Base-by-base conservation (phyloP, 2,113 vertebrate genomes). In the Catharus bicknelli region DNA sequence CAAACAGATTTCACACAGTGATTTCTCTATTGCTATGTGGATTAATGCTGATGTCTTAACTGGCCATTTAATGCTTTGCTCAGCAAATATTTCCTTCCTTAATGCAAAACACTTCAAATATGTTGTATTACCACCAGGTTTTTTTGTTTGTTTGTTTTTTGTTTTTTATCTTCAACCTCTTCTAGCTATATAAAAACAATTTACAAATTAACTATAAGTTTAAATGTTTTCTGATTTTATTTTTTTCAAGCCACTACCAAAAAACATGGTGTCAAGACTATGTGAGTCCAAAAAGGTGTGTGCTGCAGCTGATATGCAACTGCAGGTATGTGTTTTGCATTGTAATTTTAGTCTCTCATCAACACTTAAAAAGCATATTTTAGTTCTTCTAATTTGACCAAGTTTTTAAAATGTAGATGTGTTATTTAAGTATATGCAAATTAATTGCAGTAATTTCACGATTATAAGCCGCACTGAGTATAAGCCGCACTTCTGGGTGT, bases 241-340 rank as follows among this genome's bases (percentile, higher is more conserved):
- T 82, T 85, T 38, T 66, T 85, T 69, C 67, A 94, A 99, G 99
- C 97, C 98, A 5, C 96, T 99, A 54, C 99, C 99, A 2, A 97
- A 98, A 97, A 98, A 94, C 83, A 99, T 99, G 99, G 99, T 99
- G 88, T 98, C 98, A 75, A 98, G 99, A 29, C 97, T 99, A 13
- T 99, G 98, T 83, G 99, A 99, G 90, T 99, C 99, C 15, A 99
- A 99, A 97, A 99, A 99, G 86, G 97, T 99, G 54, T 99, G 99
- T 54, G 99, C 99, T 25, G 99, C 99, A 9, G 99, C 99, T 34
- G 99, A 99, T 93, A 98, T 98, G 93, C 99, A 99, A 79, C 98
- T 99, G 72, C 99, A 99, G 99, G 99, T 99, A 97, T 16, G 42
- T 72, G 61, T 22, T 95, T 90, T 73, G 16, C 45, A 48, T 90